Evolutionary conservation across 2,113 vertebrate genomes (phyloP).

Genomic region (Petrocephalus zakoni): DNA sequence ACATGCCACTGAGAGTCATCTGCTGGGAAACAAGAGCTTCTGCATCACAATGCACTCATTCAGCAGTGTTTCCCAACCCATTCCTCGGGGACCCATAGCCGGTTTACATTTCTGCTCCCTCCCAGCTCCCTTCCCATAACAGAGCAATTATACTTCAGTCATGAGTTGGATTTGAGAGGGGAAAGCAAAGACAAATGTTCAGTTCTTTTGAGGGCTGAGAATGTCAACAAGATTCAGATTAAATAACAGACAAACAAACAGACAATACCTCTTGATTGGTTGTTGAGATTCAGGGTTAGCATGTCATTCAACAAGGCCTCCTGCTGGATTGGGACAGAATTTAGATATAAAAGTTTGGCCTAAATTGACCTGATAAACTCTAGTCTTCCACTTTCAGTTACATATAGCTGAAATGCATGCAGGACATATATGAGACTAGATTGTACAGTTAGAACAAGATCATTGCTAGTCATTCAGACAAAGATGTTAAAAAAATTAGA

Average conservation of each 20-base stretch:
- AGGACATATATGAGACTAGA: neutral
- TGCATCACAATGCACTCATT: neutral
- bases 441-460: neutral
- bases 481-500: neutral
- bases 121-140: neutral
- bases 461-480: neutral
- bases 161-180: neutral
- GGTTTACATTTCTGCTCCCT: neutral
- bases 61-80: neutral
- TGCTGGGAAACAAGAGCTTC: neutral
- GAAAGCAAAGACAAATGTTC: neutral
- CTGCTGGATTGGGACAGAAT: conserved; percentile 26
- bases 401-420: neutral
- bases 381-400: neutral
- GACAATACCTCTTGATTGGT: conserved; percentile 42
- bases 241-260: neutral
- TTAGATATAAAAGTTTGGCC: neutral
- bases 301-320: conserved; percentile 42
- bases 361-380: neutral
- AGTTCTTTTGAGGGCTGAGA: neutral
- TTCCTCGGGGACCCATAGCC: neutral
- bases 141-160: neutral
- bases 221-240: neutral
- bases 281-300: conserved; percentile 40
- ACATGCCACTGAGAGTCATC: neutral